Evolutionary conservation across 2,797 vertebrate species (phyloP).

Genomic region (Synanceia verrucosa): DNA sequence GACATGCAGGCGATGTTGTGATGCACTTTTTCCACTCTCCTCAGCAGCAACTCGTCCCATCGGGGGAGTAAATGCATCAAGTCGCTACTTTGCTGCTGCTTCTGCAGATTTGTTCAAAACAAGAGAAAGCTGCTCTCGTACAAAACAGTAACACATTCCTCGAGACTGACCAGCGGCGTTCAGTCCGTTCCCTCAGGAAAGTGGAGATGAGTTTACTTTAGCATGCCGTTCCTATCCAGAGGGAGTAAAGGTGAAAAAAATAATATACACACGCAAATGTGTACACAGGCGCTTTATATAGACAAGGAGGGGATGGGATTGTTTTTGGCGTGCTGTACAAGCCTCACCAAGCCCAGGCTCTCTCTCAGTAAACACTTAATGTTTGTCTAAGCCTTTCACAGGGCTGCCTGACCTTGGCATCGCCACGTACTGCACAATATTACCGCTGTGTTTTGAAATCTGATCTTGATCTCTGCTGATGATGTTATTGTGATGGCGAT

Average conservation of each 20-base stretch:
- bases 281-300: background rate
- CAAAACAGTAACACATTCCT: constrained; percentile 37
- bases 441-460: background rate
- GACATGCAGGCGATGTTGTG: background rate
- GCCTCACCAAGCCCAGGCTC: background rate
- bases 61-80: constrained; percentile 37
- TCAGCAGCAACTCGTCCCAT: constrained; percentile 15
- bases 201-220: constrained; percentile 39
- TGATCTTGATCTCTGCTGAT: constrained; percentile 10
- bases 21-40: constrained; percentile 18
- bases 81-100: constrained; percentile 9
- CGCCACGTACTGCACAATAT: background rate
- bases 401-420: constrained; percentile 26
- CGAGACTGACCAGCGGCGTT: constrained; percentile 21
- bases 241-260: constrained; percentile 9
- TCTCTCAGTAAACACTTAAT: background rate
- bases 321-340: background rate
- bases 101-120: constrained; percentile 36
- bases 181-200: constrained; percentile 28
- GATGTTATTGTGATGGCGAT: constrained; percentile 1
- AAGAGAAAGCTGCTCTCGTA: constrained; percentile 17
- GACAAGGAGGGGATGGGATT: background rate
- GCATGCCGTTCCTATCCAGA: constrained; percentile 5
- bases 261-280: background rate
- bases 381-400: constrained; percentile 10